phyloP scores from a whole-genome alignment of 2,797 vertebrate species.

The Nyctalus aviator region DNA sequence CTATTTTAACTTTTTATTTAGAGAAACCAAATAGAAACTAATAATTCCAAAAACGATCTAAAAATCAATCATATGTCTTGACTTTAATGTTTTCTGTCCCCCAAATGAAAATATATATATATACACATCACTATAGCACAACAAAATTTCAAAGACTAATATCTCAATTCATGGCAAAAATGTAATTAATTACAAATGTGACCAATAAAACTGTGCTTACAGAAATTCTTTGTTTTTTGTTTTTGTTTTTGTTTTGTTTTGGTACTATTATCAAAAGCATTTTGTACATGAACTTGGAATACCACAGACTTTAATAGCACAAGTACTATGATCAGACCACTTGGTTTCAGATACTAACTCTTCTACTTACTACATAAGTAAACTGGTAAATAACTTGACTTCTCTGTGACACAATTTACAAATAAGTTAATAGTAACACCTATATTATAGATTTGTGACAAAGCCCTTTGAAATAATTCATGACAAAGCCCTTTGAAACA shows the following conservation, averaged over 20 bases:
- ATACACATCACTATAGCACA: background rate
- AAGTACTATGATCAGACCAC: background rate
- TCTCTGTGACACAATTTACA: background rate
- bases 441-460: background rate
- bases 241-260: background rate
- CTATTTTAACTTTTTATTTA: slow-evolving; percentile 19
- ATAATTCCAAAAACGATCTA: background rate
- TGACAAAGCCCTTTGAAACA: background rate
- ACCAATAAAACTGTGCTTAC: background rate
- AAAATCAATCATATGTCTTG: background rate
- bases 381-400: background rate
- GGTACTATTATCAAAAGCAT: background rate
- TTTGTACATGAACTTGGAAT: background rate
- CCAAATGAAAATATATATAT: background rate
- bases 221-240: background rate
- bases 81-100: background rate
- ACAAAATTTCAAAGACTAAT: background rate
- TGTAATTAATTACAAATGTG: background rate
- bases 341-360: background rate
- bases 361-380: background rate
- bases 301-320: background rate
- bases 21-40: background rate
- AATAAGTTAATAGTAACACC: background rate
- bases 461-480: background rate
- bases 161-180: background rate